Base-by-base conservation (phyloP, 2,888 invertebrate genomes). In the Dioctria linearis region DNA sequence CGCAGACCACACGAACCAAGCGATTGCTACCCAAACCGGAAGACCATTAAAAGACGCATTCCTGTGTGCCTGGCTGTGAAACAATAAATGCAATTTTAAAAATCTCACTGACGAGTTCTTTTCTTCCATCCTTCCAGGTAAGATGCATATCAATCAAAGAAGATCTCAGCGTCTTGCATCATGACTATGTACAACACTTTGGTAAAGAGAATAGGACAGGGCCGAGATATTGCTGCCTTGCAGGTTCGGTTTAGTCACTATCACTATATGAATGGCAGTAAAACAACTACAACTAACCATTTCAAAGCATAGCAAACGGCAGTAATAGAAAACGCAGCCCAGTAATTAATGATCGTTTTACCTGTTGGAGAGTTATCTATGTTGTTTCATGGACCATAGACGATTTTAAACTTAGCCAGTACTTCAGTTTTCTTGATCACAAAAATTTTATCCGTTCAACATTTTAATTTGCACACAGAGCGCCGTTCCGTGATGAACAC, bases 341-440 rank as follows among this genome's bases (percentile, higher is more conserved):
- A 59, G 76, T 76, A 76, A 76, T 76, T 76, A 76, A 76, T 76
- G 76, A 76, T 25, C 63, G 73, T 59, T 57, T 40, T 76, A 76
- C 63, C 76, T 76, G 73, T 73, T 73, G 57, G 57, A 25, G 0
- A 54, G 54, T 54, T 54, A 11, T 3, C 54, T 54, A 54, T 54
- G 11, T 11, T 54, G 11, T 11, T 54, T 6, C 54, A 11, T 54
- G 54, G 54, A 57, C 9, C 43, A 59, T 13, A 42, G 13, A 37
- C 13, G 57, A 57, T 73, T 73, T 61, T 54, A 57, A 57, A 73
- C 57, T 73, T 42, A 73, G 57, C 51, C 57, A 73, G 43, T 42
- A 49, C 49, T 25, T 42, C 37, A 67, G n/a, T 67, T 25, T 25
- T 49, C 59, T 42, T 13, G 73, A 73, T 57, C 57, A 11, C n/a